Base-by-base conservation (phyloP, 2,113 vertebrate genomes). In the Atherinomorus stipes region DNA sequence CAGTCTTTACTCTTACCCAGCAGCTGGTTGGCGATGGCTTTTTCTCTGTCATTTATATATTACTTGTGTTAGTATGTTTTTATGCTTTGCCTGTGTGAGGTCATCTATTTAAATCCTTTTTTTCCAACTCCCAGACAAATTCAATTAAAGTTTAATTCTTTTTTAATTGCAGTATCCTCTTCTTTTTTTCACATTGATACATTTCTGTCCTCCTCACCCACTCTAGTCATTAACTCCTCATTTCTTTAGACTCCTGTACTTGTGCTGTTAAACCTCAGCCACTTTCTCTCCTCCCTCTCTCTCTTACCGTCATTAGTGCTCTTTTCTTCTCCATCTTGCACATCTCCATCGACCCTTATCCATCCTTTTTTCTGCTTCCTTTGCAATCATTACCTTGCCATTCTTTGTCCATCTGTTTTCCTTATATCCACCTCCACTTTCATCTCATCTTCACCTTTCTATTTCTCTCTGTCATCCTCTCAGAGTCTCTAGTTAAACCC, bases 101-200 rank as follows among this genome's bases (percentile, higher is more conserved):
- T 52, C 61, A 69, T 66, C 80, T 70, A 68, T 84, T 34, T 34
- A 66, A 88, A 76, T 51, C 72, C 34, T 70, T 80, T 54, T 65
- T 76, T 56, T 75, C 50, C 49, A 60, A 38, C 64, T 74, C 76
- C 74, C 64, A 19, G 59, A 31, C 7, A 28, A 59, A 76, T 76
- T 67, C 73, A 34, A 37, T 79, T 71, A 86, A 81, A 79, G 88
- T 85, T 80, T 69, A 76, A 77, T 81, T 85, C 74, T 67, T 69
- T 73, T 75, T 73, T 77, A 84, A 89, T 81, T 88, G 85, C 74
- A 28, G 47, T 73, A 52, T 64, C 66, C 59, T 77, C 65, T 76
- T 42, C 37, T 53, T 68, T 65, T 18, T 76, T 71, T 76, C 56
- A 56, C 66, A 19, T 44, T 60, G 44, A 44, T 63, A 9, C 51